These are phyloP conservation scores for Thamnophis sirtalis DNA, from an alignment of 2,113 vertebrate genomes.

Conservation along the genomic window DNA sequence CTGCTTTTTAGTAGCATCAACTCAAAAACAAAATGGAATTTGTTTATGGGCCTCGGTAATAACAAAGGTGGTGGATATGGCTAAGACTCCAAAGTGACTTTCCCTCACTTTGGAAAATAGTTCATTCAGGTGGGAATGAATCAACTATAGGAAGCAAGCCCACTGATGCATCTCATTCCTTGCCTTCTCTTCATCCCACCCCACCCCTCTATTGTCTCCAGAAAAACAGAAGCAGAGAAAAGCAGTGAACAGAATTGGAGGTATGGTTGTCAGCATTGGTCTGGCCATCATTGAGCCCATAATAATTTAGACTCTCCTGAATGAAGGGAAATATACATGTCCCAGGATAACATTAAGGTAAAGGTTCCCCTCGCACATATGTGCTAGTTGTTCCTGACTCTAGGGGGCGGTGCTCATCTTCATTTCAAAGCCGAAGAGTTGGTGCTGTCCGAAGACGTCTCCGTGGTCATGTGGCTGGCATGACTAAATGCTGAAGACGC, in stretches of 20 bases:
- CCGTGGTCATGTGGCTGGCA: too few species aligned
- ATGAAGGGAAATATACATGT: not conserved
- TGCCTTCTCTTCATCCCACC: not conserved
- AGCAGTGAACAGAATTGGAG: not conserved
- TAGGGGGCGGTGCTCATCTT: too few species aligned
- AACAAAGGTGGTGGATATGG: not conserved
- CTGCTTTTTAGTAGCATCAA: not conserved
- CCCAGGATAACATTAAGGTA: too few species aligned
- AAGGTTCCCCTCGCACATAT: too few species aligned
- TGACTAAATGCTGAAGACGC: too few species aligned
- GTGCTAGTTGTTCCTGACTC: too few species aligned
- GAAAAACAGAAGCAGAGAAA: not conserved
- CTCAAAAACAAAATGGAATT: not conserved
- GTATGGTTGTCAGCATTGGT: not conserved
- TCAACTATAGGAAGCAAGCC: not conserved
- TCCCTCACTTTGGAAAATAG: not conserved
- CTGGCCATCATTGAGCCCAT: not conserved
- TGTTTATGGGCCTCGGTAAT: not conserved
- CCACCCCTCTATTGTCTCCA: not conserved
- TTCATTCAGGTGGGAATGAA: not conserved
- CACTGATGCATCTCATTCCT: not conserved
- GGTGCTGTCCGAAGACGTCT: too few species aligned
- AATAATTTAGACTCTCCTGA: not conserved
- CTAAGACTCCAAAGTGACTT: not conserved
- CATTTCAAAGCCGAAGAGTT: too few species aligned